Conservation (phyloP, 2,888 invertebrate species). For the Tricholauxania praeusta region DNA sequence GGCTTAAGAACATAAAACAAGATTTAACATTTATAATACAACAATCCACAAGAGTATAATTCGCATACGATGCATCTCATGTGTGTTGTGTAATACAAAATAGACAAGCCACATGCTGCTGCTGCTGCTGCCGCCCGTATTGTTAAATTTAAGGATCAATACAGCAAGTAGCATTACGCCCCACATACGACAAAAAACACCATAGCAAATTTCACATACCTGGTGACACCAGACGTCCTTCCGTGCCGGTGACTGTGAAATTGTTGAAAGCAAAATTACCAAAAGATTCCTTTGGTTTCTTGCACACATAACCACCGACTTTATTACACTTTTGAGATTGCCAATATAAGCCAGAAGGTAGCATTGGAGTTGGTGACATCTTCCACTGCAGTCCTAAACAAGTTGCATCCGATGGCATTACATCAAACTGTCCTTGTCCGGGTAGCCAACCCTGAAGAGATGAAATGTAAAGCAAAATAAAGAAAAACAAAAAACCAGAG, state of each 20-base stretch:
- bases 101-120: neutral
- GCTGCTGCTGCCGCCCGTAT: no score
- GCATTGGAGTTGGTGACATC: conserved; percentile 73
- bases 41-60: conserved; percentile 8
- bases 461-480: neutral
- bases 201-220: conserved; percentile 57
- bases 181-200: neutral
- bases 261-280: conserved; percentile 66
- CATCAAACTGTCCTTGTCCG: conserved; percentile 69
- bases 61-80: neutral
- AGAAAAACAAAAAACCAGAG: neutral
- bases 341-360: conserved; percentile 81
- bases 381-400: conserved; percentile 77
- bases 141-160: neutral
- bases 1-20: neutral
- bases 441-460: conserved; percentile 72
- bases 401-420: conserved; percentile 57
- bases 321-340: conserved; percentile 74
- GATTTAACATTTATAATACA: neutral
- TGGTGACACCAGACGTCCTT: conserved; percentile 77
- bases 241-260: conserved; percentile 74
- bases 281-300: conserved; percentile 64
- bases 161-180: neutral
- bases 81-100: neutral
- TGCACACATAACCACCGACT: conserved; percentile 80